A percentile compares a stretch with the other conserved stretches of the same genome.
Conservation (phyloP, 2,888 invertebrate genomes). For the Perithous albicinctus region DNA sequence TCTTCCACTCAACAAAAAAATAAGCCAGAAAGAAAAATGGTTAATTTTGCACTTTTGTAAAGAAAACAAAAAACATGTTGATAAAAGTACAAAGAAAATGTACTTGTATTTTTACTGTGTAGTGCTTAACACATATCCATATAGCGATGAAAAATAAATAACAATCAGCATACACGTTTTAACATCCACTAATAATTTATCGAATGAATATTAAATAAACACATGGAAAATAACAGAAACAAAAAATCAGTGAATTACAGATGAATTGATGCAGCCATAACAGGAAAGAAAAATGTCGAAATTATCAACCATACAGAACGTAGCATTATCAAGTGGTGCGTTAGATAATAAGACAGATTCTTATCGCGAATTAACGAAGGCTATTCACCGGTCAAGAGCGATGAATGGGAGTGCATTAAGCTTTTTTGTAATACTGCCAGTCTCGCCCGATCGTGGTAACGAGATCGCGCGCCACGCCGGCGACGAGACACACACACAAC, state of each 20-base stretch:
- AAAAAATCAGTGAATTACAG: neutral
- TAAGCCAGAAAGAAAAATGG: no score
- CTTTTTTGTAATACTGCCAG: slow-evolving; percentile 52
- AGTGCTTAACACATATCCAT: no score
- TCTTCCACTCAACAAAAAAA: no score
- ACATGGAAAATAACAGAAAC: neutral
- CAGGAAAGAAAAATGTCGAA: neutral
- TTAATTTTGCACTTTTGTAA: no score
- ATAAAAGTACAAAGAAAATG: no score
- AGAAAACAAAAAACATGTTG: no score
- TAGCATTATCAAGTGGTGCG: neutral
- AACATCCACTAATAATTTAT: neutral
- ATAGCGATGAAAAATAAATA: neutral
- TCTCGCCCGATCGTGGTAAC: slow-evolving; percentile 51
- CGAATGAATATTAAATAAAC: neutral
- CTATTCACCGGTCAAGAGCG: slow-evolving; percentile 5
- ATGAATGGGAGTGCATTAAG: slow-evolving; percentile 42
- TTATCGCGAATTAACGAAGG: slow-evolving; percentile 18
- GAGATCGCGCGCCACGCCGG: slow-evolving; percentile 61
- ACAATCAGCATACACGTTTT: neutral
- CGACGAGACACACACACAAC: slow-evolving; percentile 31
- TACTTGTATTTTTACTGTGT: no score
- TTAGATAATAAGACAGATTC: neutral
- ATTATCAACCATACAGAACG: neutral
- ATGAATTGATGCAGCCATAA: neutral